A percentile compares a stretch with the other conserved stretches of the same genome.
phyloP scores from a whole-genome alignment of 1,140 invertebrate genomes.

The Marisa cornuarietis region DNA sequence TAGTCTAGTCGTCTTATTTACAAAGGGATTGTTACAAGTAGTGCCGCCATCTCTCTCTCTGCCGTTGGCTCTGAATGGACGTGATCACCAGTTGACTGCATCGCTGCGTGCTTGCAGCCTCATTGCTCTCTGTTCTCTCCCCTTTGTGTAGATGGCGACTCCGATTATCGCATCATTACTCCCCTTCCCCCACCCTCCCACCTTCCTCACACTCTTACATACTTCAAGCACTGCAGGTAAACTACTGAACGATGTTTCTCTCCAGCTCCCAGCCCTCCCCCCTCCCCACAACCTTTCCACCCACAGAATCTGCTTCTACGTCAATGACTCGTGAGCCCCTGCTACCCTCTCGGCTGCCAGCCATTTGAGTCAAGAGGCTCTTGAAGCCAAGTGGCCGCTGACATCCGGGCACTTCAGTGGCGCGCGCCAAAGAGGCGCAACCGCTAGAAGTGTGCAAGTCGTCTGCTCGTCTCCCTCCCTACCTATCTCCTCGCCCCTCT shows the following conservation, averaged over 20 bases:
- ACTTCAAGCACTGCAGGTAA: neutral
- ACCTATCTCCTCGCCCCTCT: neutral
- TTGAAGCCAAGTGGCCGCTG: constrained; percentile 1
- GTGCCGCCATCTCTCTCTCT: too few relatives aligned
- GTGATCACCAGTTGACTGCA: too few relatives aligned
- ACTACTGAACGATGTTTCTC: neutral
- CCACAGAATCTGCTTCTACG: neutral
- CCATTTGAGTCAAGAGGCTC: constrained; percentile 5
- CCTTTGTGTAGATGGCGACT: too few relatives aligned
- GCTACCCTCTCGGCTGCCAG: neutral
- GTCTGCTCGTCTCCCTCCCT: neutral
- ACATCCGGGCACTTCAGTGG: neutral
- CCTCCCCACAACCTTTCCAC: too few relatives aligned
- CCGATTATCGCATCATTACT: too few relatives aligned
- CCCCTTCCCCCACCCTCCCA: too few relatives aligned
- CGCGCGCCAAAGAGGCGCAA: constrained; percentile 9
- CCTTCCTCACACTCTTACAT: neutral
- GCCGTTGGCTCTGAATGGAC: too few relatives aligned
- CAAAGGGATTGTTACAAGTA: too few relatives aligned
- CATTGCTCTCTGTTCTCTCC: too few relatives aligned
- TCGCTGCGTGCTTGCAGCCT: too few relatives aligned
- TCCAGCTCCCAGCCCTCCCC: neutral
- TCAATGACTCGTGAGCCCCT: neutral
- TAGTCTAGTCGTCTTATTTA: too few relatives aligned
- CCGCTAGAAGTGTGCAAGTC: neutral